These are phyloP conservation scores for Corbicula japonica DNA, from an alignment of 2,888 invertebrate species.

Conservation along the genomic window DNA sequence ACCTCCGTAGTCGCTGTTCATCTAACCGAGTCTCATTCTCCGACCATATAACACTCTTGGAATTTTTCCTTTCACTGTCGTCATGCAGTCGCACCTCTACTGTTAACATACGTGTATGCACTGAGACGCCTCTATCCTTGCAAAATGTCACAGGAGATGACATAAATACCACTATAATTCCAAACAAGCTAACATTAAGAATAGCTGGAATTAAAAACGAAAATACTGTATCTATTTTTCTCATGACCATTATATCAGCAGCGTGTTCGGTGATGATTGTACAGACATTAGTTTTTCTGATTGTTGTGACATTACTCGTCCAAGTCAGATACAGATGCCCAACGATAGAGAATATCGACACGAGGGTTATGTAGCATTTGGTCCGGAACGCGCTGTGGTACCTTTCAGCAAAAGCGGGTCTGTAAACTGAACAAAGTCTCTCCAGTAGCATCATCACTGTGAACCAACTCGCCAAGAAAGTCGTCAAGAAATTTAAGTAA, in stretches of 20 bases:
- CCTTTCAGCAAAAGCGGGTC: conserved; percentile 42
- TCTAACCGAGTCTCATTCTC: neutral
- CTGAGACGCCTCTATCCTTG: conserved; percentile 38
- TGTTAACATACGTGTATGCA: conserved; percentile 41
- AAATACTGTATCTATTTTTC: conserved; percentile 76
- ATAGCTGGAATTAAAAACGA: conserved; percentile 71
- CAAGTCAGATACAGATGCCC: conserved; percentile 70
- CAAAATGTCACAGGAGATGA: conserved; percentile 43
- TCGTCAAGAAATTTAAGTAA: conserved; percentile 68
- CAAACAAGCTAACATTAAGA: conserved; percentile 31
- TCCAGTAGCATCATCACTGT: conserved; percentile 65
- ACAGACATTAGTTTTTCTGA: conserved; percentile 54
- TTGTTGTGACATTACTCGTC: conserved; percentile 67
- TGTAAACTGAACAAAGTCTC: conserved; percentile 49
- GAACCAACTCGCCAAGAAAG: conserved; percentile 70
- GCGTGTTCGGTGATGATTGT: conserved; percentile 74
- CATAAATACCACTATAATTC: conserved; percentile 26
- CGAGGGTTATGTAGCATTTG: conserved; percentile 64
- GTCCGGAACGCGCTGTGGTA: conserved; percentile 67
- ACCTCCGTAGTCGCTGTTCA: conserved; percentile 19
- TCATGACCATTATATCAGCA: conserved; percentile 69
- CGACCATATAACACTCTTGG: conserved; percentile 32
- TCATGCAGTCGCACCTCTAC: conserved; percentile 55
- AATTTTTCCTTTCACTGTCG: conserved; percentile 7
- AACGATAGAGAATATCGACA: conserved; percentile 68